Percentiles rank a stretch among this genome's conserved stretches.
Conservation (phyloP, 2,797 vertebrate genomes). For the Tokudaia muenninki region DNA sequence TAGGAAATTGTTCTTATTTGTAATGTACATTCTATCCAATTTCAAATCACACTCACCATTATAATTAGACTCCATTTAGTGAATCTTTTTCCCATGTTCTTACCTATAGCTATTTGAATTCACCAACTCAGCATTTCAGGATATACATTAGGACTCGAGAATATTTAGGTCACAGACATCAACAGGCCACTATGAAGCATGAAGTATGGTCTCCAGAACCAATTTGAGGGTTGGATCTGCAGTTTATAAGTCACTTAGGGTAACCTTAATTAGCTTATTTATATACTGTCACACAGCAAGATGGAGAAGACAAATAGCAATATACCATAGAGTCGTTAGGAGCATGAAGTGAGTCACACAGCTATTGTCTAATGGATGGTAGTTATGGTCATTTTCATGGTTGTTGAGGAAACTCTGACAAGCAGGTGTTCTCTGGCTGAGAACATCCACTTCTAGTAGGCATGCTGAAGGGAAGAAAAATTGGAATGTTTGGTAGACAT, state of each 20-base stretch:
- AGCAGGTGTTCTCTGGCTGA: not conserved
- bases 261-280: not conserved
- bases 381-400: not conserved
- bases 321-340: not conserved
- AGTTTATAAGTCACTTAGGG: not conserved
- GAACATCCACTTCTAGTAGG: not conserved
- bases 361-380: not conserved
- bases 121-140: not conserved
- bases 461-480: not conserved
- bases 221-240: not conserved
- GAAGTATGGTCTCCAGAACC: not conserved
- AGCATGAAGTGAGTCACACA: not conserved
- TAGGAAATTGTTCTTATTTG: not conserved
- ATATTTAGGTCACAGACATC: not conserved
- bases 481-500: not conserved
- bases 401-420: not conserved
- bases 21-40: not conserved
- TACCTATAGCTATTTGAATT: not conserved
- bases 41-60: slow-evolving; percentile 21
- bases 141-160: not conserved
- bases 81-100: not conserved
- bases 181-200: not conserved
- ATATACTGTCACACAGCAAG: not conserved
- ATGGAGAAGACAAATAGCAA: not conserved
- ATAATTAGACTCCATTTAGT: not conserved